phyloP scores from a whole-genome alignment of 2,113 vertebrate species.

The Misgurnus anguillicaudatus region DNA sequence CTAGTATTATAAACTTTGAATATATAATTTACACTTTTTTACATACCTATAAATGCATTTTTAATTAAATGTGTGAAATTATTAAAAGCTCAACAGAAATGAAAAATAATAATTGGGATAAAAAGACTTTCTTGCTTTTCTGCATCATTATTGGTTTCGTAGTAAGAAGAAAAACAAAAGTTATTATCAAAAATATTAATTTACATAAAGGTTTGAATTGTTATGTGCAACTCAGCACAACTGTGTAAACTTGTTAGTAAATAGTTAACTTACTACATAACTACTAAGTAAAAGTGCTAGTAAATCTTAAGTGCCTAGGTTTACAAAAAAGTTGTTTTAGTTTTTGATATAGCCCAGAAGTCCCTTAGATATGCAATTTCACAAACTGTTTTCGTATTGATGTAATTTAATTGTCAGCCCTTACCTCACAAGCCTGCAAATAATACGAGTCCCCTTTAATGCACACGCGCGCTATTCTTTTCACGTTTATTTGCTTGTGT shows the following conservation, averaged over 20 bases:
- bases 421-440: background rate
- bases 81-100: no score
- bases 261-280: background rate
- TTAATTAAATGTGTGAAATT: no score
- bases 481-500: background rate
- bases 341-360: no score
- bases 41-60: no score
- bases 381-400: background rate
- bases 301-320: background rate
- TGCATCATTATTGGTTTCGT: no score
- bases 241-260: background rate
- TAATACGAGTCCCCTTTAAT: background rate
- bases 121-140: no score
- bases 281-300: background rate
- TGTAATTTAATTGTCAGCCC: background rate
- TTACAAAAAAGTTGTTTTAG: background rate
- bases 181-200: no score
- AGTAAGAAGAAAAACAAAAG: no score
- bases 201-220: no score
- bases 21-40: no score
- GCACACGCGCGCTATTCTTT: background rate
- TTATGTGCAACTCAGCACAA: background rate
- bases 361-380: background rate
- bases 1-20: no score
- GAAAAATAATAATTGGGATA: no score